Base-by-base conservation (phyloP, 2,888 invertebrate genomes). In the Leistus spinibarbis region DNA sequence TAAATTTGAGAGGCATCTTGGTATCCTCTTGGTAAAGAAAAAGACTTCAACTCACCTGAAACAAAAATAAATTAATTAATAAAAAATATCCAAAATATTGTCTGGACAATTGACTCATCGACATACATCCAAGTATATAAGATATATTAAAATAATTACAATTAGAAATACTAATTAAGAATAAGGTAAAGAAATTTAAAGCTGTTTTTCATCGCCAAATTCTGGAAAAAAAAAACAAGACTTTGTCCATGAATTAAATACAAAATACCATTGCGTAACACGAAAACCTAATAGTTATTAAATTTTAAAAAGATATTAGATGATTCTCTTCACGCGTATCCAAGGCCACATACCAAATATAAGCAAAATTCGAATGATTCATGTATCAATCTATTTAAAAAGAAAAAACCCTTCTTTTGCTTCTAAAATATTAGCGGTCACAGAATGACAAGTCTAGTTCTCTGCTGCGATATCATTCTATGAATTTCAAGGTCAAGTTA, bases 41-140 rank as follows among this genome's bases (percentile, higher is more conserved):
- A 81, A 76, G 86, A 85, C 79, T 86, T 87, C 67, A 84, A 89
- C 90, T 90, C 89, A 90, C 90, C 90, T 90, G 87, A 77, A 89
- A 85, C 86, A 84, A 82, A 80, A 80, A 79, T 78, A 76, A 54
- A 69, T 72, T 66, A 73, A 67, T 74, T 63, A 76, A 60, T 72
- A 20, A 62, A n/a, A 10, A 24, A 19, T 54, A 54, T 66, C 5
- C 54, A 24, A 53, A 23, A 65, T 65, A 13, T 17, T 20, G 22
- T 62, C 5, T 62, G 22, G n/a, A n/a, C n/a, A n/a, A n/a, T n/a
- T n/a, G n/a, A n/a, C n/a, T n/a, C n/a, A n/a, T n/a, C n/a, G n/a
- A n/a, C n/a, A n/a, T n/a, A n/a, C n/a, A n/a, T n/a, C n/a, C n/a
- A n/a, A n/a, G n/a, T n/a, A n/a, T n/a, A n/a, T n/a, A n/a, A n/a